phyloP scores from a whole-genome alignment of 2,113 vertebrate genomes.

The Verasper variegatus region DNA sequence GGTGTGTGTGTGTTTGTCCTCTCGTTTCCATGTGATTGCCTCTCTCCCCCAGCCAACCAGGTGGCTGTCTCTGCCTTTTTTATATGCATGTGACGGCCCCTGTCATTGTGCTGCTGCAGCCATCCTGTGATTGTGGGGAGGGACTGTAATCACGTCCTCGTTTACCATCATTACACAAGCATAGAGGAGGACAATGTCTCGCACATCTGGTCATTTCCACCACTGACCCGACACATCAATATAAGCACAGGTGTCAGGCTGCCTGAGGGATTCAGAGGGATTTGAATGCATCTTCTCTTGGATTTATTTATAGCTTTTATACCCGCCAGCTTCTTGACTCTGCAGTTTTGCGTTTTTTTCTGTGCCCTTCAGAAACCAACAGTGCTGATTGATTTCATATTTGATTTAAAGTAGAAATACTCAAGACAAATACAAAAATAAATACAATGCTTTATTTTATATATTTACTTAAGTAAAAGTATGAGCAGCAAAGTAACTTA shows the following conservation, averaged over 20 bases:
- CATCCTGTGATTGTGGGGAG: conserved; percentile 67
- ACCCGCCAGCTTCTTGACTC: neutral
- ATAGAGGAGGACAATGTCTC: conserved; percentile 61
- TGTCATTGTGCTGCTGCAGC: conserved; percentile 66
- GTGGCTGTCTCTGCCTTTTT: conserved; percentile 74
- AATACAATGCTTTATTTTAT: no score
- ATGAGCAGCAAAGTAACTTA: no score
- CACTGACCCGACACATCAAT: conserved; percentile 53
- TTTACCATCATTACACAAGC: conserved; percentile 68
- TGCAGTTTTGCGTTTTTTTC: neutral
- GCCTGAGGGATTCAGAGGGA: conserved; percentile 45
- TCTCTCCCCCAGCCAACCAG: conserved; percentile 73
- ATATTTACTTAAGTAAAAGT: no score
- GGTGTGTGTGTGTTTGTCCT: conserved; percentile 20
- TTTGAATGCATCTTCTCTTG: conserved; percentile 56
- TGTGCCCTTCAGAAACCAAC: conserved; percentile 34
- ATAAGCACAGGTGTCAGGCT: conserved; percentile 60
- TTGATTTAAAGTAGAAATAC: neutral
- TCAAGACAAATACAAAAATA: neutral
- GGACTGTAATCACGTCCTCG: conserved; percentile 65
- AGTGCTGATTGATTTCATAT: neutral
- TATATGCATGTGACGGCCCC: conserved; percentile 67
- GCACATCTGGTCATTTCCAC: conserved; percentile 72
- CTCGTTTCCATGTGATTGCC: conserved; percentile 69
- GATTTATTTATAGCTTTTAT: conserved; percentile 54